phyloP scores from a whole-genome alignment of 1,140 invertebrate species.

The Limonius californicus region DNA sequence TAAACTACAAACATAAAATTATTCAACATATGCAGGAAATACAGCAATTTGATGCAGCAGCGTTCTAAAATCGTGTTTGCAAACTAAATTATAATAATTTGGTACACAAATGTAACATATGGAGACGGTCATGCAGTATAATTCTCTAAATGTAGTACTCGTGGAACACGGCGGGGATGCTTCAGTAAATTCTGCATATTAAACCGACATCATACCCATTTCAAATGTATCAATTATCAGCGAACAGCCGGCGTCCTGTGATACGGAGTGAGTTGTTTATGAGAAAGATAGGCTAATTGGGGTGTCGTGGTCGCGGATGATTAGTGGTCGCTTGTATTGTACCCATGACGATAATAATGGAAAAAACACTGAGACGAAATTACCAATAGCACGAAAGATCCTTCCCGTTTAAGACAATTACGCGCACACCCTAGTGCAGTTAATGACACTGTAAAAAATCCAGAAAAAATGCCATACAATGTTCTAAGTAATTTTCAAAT shows the following conservation, averaged over 20 bases:
- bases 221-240: constrained; percentile 39
- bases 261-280: constrained; percentile 40
- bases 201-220: constrained; percentile 24
- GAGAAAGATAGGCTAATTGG: constrained; percentile 41
- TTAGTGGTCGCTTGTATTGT: constrained; percentile 27
- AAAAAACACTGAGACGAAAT: neutral
- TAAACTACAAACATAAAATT: too few relatives aligned
- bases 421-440: too few relatives aligned
- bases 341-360: neutral
- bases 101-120: constrained; percentile 5
- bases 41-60: too few relatives aligned
- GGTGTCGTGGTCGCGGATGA: constrained; percentile 29
- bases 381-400: too few relatives aligned
- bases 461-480: too few relatives aligned
- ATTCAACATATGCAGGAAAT: too few relatives aligned
- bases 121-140: constrained; percentile 10
- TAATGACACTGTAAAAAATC: too few relatives aligned
- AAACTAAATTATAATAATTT: constrained; percentile 9
- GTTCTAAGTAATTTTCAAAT: too few relatives aligned
- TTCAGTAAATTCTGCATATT: constrained; percentile 25
- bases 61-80: neutral
- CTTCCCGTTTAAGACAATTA: too few relatives aligned
- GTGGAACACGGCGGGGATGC: constrained; percentile 1
- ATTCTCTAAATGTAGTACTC: constrained; percentile 7
- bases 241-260: constrained; percentile 32